A percentile compares a stretch with the other conserved stretches of the same genome.
phyloP scores from a whole-genome alignment of 2,888 invertebrate genomes.

The Rhimphoctona megacephalus region DNA sequence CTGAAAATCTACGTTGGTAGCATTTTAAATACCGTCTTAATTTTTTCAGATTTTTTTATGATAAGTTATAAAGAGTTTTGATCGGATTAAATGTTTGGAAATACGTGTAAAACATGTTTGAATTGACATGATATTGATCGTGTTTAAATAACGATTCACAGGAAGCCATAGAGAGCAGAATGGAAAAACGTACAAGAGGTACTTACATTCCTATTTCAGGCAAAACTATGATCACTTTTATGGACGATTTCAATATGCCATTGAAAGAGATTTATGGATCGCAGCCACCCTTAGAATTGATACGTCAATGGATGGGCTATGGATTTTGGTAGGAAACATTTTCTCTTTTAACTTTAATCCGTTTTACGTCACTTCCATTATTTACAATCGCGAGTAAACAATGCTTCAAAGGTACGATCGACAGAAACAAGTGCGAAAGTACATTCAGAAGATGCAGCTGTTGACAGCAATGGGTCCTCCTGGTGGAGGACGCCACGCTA shows the following conservation, averaged over 20 bases:
- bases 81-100: neutral
- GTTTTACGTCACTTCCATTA: neutral
- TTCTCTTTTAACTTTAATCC: neutral
- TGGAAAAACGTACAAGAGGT: constrained; percentile 95
- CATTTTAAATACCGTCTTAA: neutral
- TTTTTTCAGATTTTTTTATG: neutral
- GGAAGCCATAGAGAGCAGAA: constrained; percentile 93
- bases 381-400: neutral
- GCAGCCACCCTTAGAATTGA: constrained; percentile 94
- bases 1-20: neutral
- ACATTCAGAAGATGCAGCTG: constrained; percentile 92
- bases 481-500: constrained; percentile 93
- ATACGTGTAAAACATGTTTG: neutral
- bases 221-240: constrained; percentile 93
- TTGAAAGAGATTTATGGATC: constrained; percentile 95
- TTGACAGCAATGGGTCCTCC: constrained; percentile 94
- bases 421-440: constrained; percentile 91
- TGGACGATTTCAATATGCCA: constrained; percentile 98
- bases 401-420: constrained; percentile 88
- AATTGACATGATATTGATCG: neutral
- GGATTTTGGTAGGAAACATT: constrained; percentile 89
- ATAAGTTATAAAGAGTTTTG: neutral
- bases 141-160: constrained; percentile 83
- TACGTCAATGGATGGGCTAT: constrained; percentile 95
- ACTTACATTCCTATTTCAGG: constrained; percentile 92